Percentiles rank a stretch among this genome's conserved stretches.
Evolutionary conservation across 2,113 vertebrate species (phyloP).

Genomic region (Tiliqua scincoides): DNA sequence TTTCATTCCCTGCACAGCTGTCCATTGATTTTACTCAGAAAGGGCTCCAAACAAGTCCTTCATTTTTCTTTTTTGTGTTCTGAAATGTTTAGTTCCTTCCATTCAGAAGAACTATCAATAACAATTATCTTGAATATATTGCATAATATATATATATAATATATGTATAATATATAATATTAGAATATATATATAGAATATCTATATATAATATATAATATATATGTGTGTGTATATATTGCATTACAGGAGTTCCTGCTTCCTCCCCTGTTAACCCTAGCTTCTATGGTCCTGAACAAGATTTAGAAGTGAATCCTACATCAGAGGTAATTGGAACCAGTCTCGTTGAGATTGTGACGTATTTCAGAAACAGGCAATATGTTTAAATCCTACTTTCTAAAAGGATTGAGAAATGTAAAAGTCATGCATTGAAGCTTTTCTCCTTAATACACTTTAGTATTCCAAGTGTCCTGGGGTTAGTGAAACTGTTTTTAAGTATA

Average conservation of each 20-base stretch:
- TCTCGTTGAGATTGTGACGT: not conserved
- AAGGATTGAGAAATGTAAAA: not conserved
- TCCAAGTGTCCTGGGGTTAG: not conserved
- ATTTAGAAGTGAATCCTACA: slow-evolving; percentile 24
- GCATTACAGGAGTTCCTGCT: slow-evolving; percentile 46
- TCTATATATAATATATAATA: too few species aligned
- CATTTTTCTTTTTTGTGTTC: not conserved
- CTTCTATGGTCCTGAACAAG: slow-evolving; percentile 14
- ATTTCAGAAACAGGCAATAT: not conserved
- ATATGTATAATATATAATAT: too few species aligned
- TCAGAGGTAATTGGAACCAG: slow-evolving; percentile 56
- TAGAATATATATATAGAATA: too few species aligned
- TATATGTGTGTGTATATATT: too few species aligned
- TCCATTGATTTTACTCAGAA: slow-evolving; percentile 4
- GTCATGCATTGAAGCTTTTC: not conserved
- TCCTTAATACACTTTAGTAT: slow-evolving; percentile 13
- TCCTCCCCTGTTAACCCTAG: not conserved
- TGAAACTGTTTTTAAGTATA: not conserved
- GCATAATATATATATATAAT: too few species aligned
- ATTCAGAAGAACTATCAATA: not conserved
- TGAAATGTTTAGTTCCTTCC: slow-evolving; percentile 16
- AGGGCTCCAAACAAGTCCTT: not conserved
- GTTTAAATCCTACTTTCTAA: not conserved
- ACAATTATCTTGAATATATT: not conserved
- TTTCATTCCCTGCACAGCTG: not conserved